Evolutionary conservation across 2,888 invertebrate species (phyloP).

Genomic region (Sarcophaga rosellei): DNA sequence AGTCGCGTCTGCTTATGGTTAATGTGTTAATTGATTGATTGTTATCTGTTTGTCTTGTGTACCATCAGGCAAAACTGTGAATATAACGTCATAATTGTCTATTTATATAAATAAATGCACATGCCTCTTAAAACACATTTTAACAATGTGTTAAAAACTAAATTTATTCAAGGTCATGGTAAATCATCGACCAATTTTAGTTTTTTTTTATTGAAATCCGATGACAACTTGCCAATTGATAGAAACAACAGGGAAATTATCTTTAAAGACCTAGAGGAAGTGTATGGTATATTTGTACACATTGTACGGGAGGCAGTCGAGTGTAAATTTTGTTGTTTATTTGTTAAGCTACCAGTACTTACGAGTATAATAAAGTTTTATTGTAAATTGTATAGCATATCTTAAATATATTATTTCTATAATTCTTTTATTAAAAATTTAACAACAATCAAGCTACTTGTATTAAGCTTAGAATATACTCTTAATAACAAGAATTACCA

Average conservation of each 20-base stretch:
- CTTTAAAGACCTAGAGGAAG: conserved; percentile 1
- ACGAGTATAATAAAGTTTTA: background rate
- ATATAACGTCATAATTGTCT: conserved; percentile 35
- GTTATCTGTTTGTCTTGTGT: background rate
- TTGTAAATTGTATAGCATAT: background rate
- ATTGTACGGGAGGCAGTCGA: background rate
- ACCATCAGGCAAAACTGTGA: conserved; percentile 6
- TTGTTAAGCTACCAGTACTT: conserved; percentile 3
- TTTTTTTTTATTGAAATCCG: conserved; percentile 17
- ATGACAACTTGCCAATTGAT: conserved; percentile 51
- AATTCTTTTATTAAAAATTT: no score
- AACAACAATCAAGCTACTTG: no score
- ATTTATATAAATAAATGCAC: background rate
- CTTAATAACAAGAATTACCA: no score
- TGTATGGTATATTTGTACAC: conserved; percentile 5
- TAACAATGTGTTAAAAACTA: conserved; percentile 23
- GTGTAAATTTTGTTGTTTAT: conserved; percentile 18
- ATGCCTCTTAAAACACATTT: conserved; percentile 12
- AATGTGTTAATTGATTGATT: conserved; percentile 48
- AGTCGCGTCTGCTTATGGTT: background rate
- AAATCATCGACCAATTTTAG: conserved; percentile 45
- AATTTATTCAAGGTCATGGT: conserved; percentile 55
- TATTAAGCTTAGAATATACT: no score
- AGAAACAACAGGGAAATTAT: conserved; percentile 24
- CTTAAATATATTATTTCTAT: no score